Conservation (phyloP, 1,140 invertebrate genomes). For the Chironomus striatipennis region DNA sequence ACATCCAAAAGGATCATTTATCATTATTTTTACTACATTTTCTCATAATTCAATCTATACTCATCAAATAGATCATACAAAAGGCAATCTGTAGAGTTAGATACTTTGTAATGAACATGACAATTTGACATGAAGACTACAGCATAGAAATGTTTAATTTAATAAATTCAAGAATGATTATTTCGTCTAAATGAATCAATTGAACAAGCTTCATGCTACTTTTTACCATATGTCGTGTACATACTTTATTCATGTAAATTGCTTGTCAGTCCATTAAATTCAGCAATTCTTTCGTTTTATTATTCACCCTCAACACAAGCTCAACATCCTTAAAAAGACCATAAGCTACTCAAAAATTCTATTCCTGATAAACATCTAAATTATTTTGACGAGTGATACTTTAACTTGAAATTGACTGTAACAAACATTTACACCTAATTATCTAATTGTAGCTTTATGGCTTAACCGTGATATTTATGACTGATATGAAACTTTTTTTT, state of each 20-base stretch:
- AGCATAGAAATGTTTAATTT: neutral
- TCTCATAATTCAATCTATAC: neutral
- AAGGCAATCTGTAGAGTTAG: neutral
- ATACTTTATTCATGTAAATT: neutral
- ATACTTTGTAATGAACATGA: neutral
- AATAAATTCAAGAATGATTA: neutral
- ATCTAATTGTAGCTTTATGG: neutral
- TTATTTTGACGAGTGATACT: too few relatives aligned
- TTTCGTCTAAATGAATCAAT: neutral
- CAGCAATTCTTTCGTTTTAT: neutral
- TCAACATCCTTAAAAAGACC: neutral
- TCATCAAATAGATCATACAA: neutral
- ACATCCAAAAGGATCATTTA: neutral
- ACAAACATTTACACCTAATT: conserved; percentile 13
- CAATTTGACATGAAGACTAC: neutral
- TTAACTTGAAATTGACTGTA: neutral
- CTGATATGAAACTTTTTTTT: too few relatives aligned
- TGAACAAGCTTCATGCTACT: neutral
- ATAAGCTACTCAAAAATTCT: neutral
- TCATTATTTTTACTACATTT: neutral
- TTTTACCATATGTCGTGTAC: neutral
- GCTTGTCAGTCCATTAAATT: neutral
- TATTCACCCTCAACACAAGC: neutral
- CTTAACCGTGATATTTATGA: too few relatives aligned
- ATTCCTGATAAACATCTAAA: too few relatives aligned